Evolutionary conservation across 2,113 vertebrate genomes (phyloP).

Genomic region (Tricholaema leucomelas): DNA sequence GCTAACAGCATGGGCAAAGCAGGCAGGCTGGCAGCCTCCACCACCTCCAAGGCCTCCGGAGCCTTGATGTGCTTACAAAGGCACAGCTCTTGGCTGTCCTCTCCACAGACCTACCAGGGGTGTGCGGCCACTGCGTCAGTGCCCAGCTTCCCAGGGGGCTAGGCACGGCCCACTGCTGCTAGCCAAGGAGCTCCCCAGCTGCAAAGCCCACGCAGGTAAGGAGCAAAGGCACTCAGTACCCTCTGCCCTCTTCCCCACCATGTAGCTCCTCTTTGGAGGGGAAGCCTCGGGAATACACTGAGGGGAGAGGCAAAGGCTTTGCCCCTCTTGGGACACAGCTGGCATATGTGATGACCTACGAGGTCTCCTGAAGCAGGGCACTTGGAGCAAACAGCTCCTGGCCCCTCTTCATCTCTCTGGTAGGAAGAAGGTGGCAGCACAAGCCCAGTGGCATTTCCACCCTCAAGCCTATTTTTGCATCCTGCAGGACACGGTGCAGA

Average conservation of each 20-base stretch:
- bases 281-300: background rate
- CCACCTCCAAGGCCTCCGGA: background rate
- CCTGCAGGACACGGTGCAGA: background rate
- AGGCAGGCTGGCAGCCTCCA: background rate
- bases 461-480: background rate
- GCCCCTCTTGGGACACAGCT: background rate
- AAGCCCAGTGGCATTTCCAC: background rate
- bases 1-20: background rate
- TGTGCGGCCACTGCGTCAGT: background rate
- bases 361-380: background rate
- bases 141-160: background rate
- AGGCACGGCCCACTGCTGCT: background rate
- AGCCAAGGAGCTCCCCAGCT: background rate
- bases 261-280: background rate
- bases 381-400: background rate
- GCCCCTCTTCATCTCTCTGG: background rate
- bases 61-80: background rate
- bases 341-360: background rate
- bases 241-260: background rate
- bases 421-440: background rate
- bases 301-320: background rate
- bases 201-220: background rate
- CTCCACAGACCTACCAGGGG: background rate
- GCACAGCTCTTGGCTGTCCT: background rate
- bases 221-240: background rate